Evolutionary conservation across 2,888 invertebrate species (phyloP).

Genomic region (Patella depressa): DNA sequence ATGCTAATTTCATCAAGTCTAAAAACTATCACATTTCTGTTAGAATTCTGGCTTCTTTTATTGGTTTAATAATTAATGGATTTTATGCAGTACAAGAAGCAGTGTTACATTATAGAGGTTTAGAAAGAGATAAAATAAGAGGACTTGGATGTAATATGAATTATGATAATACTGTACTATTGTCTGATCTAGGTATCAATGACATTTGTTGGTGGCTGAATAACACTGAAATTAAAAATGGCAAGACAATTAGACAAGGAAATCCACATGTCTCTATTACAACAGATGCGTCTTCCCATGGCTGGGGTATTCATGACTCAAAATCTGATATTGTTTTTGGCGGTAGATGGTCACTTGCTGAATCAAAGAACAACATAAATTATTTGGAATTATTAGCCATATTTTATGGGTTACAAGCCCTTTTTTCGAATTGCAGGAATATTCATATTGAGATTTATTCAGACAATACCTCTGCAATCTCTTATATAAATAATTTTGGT

Average conservation of each 20-base stretch:
- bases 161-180: neutral
- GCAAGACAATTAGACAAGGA: neutral
- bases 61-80: constrained; percentile 16
- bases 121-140: neutral
- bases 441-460: neutral
- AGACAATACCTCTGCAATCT: neutral
- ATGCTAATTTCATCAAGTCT: neutral
- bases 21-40: neutral
- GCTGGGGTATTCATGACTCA: neutral
- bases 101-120: neutral
- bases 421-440: neutral
- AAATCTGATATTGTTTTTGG: neutral
- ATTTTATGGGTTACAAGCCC: neutral
- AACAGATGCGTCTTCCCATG: neutral
- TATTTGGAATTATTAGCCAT: neutral
- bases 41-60: constrained; percentile 16
- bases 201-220: neutral
- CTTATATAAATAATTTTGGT: neutral
- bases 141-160: neutral
- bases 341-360: neutral
- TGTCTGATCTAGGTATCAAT: neutral
- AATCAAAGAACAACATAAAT: neutral
- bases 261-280: neutral
- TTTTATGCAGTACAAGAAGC: constrained; percentile 21
- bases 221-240: neutral